Percentiles rank a stretch among this genome's conserved stretches.
Evolutionary conservation across 1,140 invertebrate species (phyloP).

Genomic region (Campodea augens): DNA sequence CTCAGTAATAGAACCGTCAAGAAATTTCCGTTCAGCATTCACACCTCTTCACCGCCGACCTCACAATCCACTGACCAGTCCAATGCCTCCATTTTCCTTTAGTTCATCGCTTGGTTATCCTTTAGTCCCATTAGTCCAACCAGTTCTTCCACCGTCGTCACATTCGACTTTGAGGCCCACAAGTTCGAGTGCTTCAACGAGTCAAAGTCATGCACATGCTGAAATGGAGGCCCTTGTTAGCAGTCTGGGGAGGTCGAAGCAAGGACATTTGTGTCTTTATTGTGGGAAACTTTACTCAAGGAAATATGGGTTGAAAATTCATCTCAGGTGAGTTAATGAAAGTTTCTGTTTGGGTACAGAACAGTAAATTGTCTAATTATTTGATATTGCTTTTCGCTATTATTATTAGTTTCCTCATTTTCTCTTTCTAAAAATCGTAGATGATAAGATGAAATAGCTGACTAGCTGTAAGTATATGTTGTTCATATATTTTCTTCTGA

Average conservation of each 20-base stretch:
- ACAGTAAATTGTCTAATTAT: no score
- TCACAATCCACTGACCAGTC: conserved; percentile 9
- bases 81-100: neutral
- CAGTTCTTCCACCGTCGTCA: neutral
- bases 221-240: conserved; percentile 58
- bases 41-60: neutral
- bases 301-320: conserved; percentile 83
- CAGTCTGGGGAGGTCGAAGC: conserved; percentile 50
- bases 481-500: no score
- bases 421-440: no score
- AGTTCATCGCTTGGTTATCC: conserved; percentile 16
- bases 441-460: no score
- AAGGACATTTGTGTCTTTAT: conserved; percentile 62
- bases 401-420: no score
- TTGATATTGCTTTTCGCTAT: no score
- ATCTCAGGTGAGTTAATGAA: conserved; percentile 37
- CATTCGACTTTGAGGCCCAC: neutral
- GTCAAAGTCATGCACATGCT: conserved; percentile 26
- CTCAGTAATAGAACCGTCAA: neutral
- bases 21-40: neutral
- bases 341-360: no score
- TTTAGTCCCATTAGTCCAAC: conserved; percentile 2
- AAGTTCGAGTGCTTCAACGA: neutral
- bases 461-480: no score
- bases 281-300: conserved; percentile 78